Conservation (phyloP, 2,888 invertebrate genomes). For the Caenorhabditis doughertyi region DNA sequence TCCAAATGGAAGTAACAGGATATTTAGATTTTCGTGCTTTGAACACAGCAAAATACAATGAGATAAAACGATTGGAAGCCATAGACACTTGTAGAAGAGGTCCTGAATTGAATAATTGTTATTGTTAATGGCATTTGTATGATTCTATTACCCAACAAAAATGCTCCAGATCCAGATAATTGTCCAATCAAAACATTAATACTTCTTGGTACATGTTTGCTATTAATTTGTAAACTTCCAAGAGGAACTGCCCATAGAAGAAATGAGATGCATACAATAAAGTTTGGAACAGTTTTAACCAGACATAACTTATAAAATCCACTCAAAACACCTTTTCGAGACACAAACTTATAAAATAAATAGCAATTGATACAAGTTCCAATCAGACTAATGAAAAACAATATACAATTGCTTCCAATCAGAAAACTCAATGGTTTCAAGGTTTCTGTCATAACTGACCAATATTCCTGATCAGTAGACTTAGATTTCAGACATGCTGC, state of each 20-base stretch:
- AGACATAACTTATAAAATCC: conserved; percentile 14
- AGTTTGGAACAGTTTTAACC: neutral
- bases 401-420: neutral
- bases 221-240: neutral
- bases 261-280: conserved; percentile 12
- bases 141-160: neutral
- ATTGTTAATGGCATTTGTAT: neutral
- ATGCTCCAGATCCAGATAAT: conserved; percentile 21
- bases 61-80: conserved; percentile 9
- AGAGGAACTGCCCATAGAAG: conserved; percentile 7
- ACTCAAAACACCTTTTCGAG: neutral
- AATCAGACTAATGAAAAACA: conserved; percentile 5
- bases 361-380: neutral
- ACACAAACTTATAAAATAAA: conserved; percentile 3
- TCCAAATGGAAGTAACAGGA: conserved; percentile 7
- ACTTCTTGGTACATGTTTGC: neutral
- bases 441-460: neutral
- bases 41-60: conserved; percentile 21
- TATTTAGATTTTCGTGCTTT: conserved; percentile 11
- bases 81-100: conserved; percentile 15
- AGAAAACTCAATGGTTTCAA: neutral
- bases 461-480: neutral
- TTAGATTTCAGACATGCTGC: neutral
- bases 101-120: too few relatives aligned
- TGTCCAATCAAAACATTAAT: conserved; percentile 12